Evolutionary conservation across 2,888 invertebrate species (phyloP).

Genomic region (Anarsia innoxiella): DNA sequence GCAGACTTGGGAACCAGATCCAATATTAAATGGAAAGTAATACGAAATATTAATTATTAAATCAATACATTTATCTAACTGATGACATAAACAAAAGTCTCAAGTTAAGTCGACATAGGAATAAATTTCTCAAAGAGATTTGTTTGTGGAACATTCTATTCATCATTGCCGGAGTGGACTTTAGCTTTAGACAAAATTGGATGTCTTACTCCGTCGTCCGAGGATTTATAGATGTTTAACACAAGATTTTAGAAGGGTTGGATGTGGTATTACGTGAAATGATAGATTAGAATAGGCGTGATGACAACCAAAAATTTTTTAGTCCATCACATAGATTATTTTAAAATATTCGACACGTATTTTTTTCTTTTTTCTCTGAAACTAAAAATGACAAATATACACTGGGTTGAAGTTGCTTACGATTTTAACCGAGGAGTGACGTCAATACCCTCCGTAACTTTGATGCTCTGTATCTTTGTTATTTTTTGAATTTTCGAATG

Average conservation of each 20-base stretch:
- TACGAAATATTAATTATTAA: no score
- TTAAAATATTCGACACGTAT: background rate
- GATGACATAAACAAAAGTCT: no score
- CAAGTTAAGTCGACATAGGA: no score
- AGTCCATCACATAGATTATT: background rate
- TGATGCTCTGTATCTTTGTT: no score
- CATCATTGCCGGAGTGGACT: slow-evolving; percentile 64
- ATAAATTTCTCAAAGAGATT: slow-evolving; percentile 49
- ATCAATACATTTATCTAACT: no score
- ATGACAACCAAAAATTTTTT: background rate
- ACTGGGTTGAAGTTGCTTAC: background rate
- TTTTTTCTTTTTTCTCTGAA: slow-evolving; percentile 1
- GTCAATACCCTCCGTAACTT: no score
- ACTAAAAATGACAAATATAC: slow-evolving; percentile 11
- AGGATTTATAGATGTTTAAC: slow-evolving; percentile 59
- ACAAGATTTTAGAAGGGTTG: slow-evolving; percentile 7
- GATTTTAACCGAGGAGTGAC: no score
- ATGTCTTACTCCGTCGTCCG: slow-evolving; percentile 56
- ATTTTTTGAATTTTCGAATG: no score
- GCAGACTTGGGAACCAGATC: no score
- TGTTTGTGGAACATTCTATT: slow-evolving; percentile 57
- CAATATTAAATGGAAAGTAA: no score
- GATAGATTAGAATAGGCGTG: no score
- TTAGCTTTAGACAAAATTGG: slow-evolving; percentile 68
- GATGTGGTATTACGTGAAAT: background rate